phyloP scores from a whole-genome alignment of 2,113 vertebrate species.

The Pomatorhinus ruficollis region DNA sequence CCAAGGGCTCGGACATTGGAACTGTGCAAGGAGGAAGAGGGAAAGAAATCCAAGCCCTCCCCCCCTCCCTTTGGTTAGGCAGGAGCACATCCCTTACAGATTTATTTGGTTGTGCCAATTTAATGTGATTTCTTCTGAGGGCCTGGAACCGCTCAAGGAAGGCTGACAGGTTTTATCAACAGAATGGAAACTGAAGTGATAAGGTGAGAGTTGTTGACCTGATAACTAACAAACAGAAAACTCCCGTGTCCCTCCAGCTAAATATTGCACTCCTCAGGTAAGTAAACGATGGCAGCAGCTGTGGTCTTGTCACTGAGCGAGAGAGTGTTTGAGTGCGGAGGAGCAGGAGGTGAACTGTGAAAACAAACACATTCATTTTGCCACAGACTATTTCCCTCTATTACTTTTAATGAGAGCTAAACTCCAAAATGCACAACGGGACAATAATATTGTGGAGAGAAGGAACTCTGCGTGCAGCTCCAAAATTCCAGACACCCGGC shows the following conservation, averaged over 20 bases:
- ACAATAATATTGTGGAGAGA: constrained; percentile 41
- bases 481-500: background rate
- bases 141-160: constrained; percentile 58
- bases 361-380: constrained; percentile 62
- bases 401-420: constrained; percentile 69
- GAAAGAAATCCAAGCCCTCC: constrained; percentile 6
- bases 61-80: constrained; percentile 13
- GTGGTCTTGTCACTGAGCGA: constrained; percentile 41
- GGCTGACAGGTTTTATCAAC: constrained; percentile 70
- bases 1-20: background rate
- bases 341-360: constrained; percentile 69
- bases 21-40: background rate
- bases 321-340: constrained; percentile 21
- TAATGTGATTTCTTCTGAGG: constrained; percentile 68
- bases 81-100: constrained; percentile 55
- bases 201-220: constrained; percentile 70
- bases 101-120: constrained; percentile 60
- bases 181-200: constrained; percentile 67
- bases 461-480: background rate
- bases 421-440: constrained; percentile 62
- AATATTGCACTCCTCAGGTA: constrained; percentile 65
- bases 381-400: constrained; percentile 68
- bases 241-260: constrained; percentile 65
- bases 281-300: constrained; percentile 60
- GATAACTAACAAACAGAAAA: constrained; percentile 68